phyloP scores from a whole-genome alignment of 2,888 invertebrate species.

The Campopleginae sp. region DNA sequence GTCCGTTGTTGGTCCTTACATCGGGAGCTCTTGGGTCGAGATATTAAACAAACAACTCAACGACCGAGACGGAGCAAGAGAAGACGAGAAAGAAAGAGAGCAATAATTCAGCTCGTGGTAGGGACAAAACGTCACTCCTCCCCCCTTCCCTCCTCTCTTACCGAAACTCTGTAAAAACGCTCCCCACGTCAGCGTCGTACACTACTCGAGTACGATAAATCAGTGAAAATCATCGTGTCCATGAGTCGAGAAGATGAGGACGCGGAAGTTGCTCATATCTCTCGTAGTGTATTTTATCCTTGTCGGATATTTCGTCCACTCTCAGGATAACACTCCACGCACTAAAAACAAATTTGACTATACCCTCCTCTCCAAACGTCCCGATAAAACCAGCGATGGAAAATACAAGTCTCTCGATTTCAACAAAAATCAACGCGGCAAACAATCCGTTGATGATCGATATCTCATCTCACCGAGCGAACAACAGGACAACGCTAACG shows the following conservation, averaged over 20 bases:
- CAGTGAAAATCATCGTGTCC: slow-evolving; percentile 73
- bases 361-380: slow-evolving; percentile 51
- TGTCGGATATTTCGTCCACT: slow-evolving; percentile 62
- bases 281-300: slow-evolving; percentile 70
- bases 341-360: slow-evolving; percentile 56
- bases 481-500: neutral
- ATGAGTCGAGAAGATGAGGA: slow-evolving; percentile 79
- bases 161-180: neutral
- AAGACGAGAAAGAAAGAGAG: slow-evolving; percentile 22
- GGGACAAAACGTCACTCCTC: slow-evolving; percentile 18
- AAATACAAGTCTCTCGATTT: slow-evolving; percentile 66
- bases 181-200: slow-evolving; percentile 7
- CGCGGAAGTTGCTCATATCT: slow-evolving; percentile 73
- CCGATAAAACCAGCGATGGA: slow-evolving; percentile 68
- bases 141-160: neutral
- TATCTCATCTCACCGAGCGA: slow-evolving; percentile 8
- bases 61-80: slow-evolving; percentile 23
- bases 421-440: slow-evolving; percentile 12
- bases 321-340: slow-evolving; percentile 60
- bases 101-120: slow-evolving; percentile 23
- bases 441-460: slow-evolving; percentile 19
- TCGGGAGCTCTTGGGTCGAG: neutral
- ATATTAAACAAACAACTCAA: slow-evolving; percentile 24
- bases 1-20: neutral
- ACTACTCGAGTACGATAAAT: slow-evolving; percentile 63